Base-by-base conservation (phyloP, 2,888 invertebrate species). In the Thelaira solivaga region DNA sequence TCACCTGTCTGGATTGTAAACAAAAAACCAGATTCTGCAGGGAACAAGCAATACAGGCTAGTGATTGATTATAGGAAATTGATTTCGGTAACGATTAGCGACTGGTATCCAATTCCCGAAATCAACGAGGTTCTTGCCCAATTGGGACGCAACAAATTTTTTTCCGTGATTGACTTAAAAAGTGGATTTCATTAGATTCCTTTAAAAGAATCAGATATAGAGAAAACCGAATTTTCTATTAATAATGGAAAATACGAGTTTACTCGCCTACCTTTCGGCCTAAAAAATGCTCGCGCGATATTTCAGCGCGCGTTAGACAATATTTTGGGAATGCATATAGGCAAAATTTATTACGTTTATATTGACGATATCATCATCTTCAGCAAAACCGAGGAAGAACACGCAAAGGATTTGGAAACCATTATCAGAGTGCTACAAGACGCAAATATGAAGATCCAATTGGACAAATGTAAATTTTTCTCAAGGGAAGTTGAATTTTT, bases 401-500 rank as follows among this genome's bases (percentile, higher is more conserved):
- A 39, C n/a, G n/a, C 16, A 39, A 39, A 39, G 2, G 2, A 16
- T 16, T 39, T 39, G 2, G 16, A 39, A 10, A 6, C 6, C 3
- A 26, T 26, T 26, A 4, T 26, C 6, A 34, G 11, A 34, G 34
- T 34, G 34, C 34, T 34, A 34, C 34, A 34, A 8, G 34, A 34
- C 39, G n/a, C n/a, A n/a, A n/a, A n/a, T n/a, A n/a, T n/a, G n/a
- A n/a, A n/a, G n/a, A n/a, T n/a, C n/a, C n/a, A 39, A 39, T 39
- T 39, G 5, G 39, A 39, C 10, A 18, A 41, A 18, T 43, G 45
- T 4, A 47, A 26, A 1, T 26, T 47, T 20, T 41, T 41, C 10
- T 18, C 47, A 47, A 10, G 62, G 4, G 68, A 75, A 55, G 47
- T 62, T 7, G 64, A 69, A 55, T 76, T 69, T 36, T 24, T 76